These are phyloP conservation scores for Latrodectus hesperus DNA, from an alignment of 2,888 invertebrate genomes.

Conservation along the genomic window DNA sequence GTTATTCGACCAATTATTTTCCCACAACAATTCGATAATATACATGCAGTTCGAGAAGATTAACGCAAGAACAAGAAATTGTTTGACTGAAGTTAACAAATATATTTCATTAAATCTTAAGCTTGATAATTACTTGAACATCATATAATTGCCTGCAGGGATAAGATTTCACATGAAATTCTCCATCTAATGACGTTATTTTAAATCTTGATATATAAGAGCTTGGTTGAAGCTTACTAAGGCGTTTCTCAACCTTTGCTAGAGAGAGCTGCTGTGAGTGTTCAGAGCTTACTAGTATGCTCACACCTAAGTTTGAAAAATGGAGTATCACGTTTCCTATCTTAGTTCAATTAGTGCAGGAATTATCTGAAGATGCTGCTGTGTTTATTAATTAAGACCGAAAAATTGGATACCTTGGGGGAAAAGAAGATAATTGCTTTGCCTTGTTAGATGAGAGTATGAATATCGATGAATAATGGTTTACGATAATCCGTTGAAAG, in stretches of 20 bases:
- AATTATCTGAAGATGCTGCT: slow-evolving; percentile 33
- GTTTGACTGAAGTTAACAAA: too few relatives aligned
- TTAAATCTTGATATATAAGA: neutral
- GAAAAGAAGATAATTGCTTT: slow-evolving; percentile 41
- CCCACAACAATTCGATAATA: too few relatives aligned
- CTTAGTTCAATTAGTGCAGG: slow-evolving; percentile 51
- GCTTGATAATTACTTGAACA: too few relatives aligned
- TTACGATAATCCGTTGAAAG: neutral
- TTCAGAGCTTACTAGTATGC: neutral
- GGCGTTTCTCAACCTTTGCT: neutral
- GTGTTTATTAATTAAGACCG: slow-evolving; percentile 64
- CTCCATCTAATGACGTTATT: neutral
- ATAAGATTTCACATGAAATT: neutral
- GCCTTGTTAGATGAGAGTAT: neutral
- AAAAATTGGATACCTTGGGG: slow-evolving; percentile 40
- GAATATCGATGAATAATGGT: neutral
- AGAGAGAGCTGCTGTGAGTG: neutral
- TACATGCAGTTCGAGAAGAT: too few relatives aligned
- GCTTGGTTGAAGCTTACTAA: neutral
- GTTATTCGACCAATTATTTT: too few relatives aligned
- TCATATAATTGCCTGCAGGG: too few relatives aligned
- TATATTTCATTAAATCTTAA: too few relatives aligned
- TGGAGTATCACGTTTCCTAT: slow-evolving; percentile 58
- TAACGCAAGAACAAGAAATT: too few relatives aligned
- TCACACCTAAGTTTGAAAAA: slow-evolving; percentile 5